Evolutionary conservation across 1,140 invertebrate genomes (phyloP).

Genomic region (Homalodisca vitripennis): DNA sequence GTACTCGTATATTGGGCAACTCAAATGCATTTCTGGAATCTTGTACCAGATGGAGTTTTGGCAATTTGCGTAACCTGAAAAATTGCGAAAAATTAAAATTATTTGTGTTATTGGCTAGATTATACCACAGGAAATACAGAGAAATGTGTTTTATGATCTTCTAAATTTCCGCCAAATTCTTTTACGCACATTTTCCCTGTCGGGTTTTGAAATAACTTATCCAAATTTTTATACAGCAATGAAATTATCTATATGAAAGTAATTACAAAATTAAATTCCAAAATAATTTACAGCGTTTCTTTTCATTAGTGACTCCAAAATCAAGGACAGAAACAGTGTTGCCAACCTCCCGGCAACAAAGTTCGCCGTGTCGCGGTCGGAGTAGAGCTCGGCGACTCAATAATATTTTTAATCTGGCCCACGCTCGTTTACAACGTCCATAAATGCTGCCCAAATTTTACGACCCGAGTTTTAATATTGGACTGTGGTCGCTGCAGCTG

Average conservation of each 20-base stretch:
- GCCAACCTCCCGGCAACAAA: not conserved
- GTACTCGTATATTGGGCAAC: too few species aligned
- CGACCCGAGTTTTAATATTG: slow-evolving; percentile 9
- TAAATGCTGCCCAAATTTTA: slow-evolving; percentile 7
- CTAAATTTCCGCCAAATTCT: too few species aligned
- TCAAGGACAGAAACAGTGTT: not conserved
- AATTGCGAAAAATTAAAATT: too few species aligned
- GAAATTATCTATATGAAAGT: not conserved
- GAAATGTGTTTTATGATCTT: too few species aligned
- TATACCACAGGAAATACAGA: too few species aligned
- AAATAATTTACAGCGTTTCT: not conserved
- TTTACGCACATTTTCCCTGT: too few species aligned
- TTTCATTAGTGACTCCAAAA: not conserved
- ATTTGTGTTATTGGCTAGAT: too few species aligned
- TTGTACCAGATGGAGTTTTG: too few species aligned
- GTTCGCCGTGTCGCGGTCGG: not conserved
- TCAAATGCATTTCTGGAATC: too few species aligned
- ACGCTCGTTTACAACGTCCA: slow-evolving; percentile 5
- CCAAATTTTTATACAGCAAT: not conserved
- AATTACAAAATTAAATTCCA: not conserved
- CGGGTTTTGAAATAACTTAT: not conserved
- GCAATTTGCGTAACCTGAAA: too few species aligned
- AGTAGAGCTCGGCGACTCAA: not conserved
- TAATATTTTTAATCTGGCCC: slow-evolving; percentile 15
- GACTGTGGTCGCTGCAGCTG: slow-evolving; percentile 12